Percentiles rank a stretch among this genome's conserved stretches.
These are phyloP conservation scores for Nebria salina DNA, from an alignment of 2,888 invertebrate species.

Conservation along the genomic window DNA sequence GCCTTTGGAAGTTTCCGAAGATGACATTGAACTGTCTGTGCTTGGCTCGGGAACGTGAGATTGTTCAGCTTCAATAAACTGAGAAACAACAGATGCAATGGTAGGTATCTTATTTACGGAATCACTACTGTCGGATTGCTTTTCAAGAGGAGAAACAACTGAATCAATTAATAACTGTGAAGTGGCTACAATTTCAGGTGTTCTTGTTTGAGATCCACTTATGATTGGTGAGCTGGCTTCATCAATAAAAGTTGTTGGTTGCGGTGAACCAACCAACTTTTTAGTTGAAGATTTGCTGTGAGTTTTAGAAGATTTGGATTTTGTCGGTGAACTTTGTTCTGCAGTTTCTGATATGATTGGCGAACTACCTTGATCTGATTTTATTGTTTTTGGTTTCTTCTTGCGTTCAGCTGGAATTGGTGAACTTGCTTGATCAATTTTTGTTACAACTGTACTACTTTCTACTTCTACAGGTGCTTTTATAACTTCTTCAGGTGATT, in stretches of 20 bases:
- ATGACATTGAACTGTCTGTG: conserved; percentile 37
- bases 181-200: background rate
- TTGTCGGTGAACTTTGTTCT: conserved; percentile 13
- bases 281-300: conserved; percentile 8
- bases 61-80: conserved; percentile 37
- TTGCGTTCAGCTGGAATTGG: conserved; percentile 52
- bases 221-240: conserved; percentile 13
- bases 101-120: conserved; percentile 11
- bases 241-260: conserved; percentile 4
- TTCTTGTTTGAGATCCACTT: background rate
- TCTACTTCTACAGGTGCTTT: conserved; percentile 16
- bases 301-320: background rate
- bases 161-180: conserved; percentile 24
- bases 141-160: conserved; percentile 25
- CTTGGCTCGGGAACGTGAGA: conserved; percentile 45
- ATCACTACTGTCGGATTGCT: conserved; percentile 22
- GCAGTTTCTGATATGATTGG: conserved; percentile 30
- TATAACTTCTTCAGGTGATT: conserved; percentile 6
- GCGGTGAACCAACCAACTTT: background rate
- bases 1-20: conserved; percentile 35
- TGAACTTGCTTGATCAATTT: conserved; percentile 52
- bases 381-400: conserved; percentile 40
- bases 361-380: conserved; percentile 37
- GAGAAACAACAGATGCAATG: conserved; percentile 27
- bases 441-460: conserved; percentile 18